Evolutionary conservation across 2,797 vertebrate genomes (phyloP).

Genomic region (Monodelphis domestica): DNA sequence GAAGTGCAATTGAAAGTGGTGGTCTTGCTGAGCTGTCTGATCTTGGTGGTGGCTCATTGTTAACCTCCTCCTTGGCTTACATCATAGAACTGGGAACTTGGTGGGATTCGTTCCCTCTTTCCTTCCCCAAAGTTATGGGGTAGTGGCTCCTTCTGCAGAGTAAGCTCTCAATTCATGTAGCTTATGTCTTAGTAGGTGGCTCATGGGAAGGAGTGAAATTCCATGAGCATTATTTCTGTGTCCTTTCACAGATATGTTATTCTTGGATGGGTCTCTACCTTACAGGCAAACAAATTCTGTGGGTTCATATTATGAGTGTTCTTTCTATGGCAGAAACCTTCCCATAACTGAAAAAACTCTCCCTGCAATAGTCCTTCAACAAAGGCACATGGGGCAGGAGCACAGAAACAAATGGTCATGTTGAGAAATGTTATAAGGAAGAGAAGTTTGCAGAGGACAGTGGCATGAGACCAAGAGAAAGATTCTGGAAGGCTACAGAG

Average conservation of each 20-base stretch:
- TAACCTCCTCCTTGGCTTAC: constrained; percentile 11
- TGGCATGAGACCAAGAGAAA: no score
- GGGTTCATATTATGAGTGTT: neutral
- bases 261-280: neutral
- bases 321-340: neutral
- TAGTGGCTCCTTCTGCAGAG: neutral
- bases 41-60: constrained; percentile 45
- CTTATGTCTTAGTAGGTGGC: neutral
- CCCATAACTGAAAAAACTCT: neutral
- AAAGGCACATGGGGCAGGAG: neutral
- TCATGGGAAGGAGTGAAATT: constrained; percentile 5
- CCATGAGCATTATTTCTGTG: neutral
- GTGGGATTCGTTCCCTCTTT: constrained; percentile 57
- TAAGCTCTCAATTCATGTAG: neutral
- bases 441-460: no score
- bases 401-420: neutral
- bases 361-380: neutral
- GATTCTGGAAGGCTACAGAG: no score
- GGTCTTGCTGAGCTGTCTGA: constrained; percentile 56
- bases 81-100: constrained; percentile 40
- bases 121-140: constrained; percentile 62
- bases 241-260: constrained; percentile 37
- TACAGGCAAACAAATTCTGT: neutral
- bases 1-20: constrained; percentile 31
- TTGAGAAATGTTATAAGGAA: no score